These are phyloP conservation scores for Parasteatoda lunata DNA, from an alignment of 2,888 invertebrate genomes.

Conservation along the genomic window DNA sequence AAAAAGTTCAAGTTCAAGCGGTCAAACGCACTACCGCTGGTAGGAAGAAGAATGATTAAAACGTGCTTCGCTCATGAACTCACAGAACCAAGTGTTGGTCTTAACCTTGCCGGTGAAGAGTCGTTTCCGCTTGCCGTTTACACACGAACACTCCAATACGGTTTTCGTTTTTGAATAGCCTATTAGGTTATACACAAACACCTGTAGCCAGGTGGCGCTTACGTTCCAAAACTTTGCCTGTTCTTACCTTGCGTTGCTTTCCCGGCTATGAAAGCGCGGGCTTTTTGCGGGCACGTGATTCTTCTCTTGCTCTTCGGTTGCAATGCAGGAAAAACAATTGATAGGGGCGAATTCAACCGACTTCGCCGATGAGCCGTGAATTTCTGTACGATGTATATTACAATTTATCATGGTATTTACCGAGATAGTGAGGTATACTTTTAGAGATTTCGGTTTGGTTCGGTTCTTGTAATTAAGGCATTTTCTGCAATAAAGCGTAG, in stretches of 20 bases:
- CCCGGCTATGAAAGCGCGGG: conserved; percentile 1
- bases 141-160: conserved; percentile 31
- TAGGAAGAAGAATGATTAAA: conserved; percentile 19
- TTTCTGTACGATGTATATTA: too few relatives aligned
- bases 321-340: background rate
- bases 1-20: conserved; percentile 65
- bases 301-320: background rate
- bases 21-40: conserved; percentile 32
- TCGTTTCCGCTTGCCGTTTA: conserved; percentile 46
- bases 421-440: too few relatives aligned
- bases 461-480: too few relatives aligned
- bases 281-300: conserved; percentile 5
- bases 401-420: too few relatives aligned
- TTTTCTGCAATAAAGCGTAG: too few relatives aligned
- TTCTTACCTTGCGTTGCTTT: conserved; percentile 17
- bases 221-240: background rate
- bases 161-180: conserved; percentile 55
- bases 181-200: conserved; percentile 29
- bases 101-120: conserved; percentile 62
- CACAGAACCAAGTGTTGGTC: conserved; percentile 61
- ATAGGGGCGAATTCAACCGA: background rate
- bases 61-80: conserved; percentile 59
- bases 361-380: too few relatives aligned
- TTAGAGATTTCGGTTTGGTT: too few relatives aligned
- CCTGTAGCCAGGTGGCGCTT: conserved; percentile 65